phyloP scores from a whole-genome alignment of 2,888 invertebrate species.

The Altica lythri region DNA sequence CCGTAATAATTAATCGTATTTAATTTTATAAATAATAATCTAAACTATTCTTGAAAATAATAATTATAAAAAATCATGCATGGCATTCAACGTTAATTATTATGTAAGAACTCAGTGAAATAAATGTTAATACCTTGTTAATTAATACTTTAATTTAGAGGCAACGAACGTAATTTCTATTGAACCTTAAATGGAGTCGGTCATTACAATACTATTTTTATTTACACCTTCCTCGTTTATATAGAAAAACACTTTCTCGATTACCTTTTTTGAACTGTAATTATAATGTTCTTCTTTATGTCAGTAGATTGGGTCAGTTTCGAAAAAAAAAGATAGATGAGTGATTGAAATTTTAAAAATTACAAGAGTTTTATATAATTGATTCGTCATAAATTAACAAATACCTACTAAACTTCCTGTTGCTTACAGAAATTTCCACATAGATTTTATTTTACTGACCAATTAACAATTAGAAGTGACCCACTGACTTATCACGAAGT shows the following conservation, averaged over 20 bases:
- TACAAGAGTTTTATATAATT: too few relatives aligned
- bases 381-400: too few relatives aligned
- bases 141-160: neutral
- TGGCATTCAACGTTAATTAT: neutral
- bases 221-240: neutral
- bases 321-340: too few relatives aligned
- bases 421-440: too few relatives aligned
- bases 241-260: constrained; percentile 13
- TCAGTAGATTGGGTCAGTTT: constrained; percentile 8
- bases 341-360: too few relatives aligned
- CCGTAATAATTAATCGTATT: too few relatives aligned
- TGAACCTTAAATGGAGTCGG: neutral
- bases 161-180: neutral
- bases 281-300: constrained; percentile 11
- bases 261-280: constrained; percentile 8
- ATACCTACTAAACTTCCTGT: too few relatives aligned
- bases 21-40: too few relatives aligned
- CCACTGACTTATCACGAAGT: too few relatives aligned
- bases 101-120: neutral
- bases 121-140: neutral
- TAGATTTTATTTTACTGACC: too few relatives aligned
- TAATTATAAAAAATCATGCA: neutral
- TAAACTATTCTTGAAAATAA: too few relatives aligned
- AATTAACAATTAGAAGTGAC: too few relatives aligned
- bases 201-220: constrained; percentile 1